Conservation (phyloP, 2,113 vertebrate genomes). For the Phaethornis superciliosus region DNA sequence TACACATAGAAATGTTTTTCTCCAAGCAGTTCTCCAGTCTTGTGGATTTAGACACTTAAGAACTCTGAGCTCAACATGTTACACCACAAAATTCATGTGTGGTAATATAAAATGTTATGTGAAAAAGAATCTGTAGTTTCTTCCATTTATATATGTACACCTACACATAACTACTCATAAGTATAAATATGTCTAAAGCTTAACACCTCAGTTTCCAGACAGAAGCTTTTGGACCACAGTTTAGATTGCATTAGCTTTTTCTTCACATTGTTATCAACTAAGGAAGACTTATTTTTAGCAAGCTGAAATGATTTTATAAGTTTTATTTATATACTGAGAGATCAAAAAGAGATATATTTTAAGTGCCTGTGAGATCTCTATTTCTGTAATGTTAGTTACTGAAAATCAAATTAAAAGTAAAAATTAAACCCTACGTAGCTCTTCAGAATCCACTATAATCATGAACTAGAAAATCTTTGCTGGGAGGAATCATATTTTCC, state of each 20-base stretch:
- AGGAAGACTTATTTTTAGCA: not conserved
- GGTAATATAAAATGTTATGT: not conserved
- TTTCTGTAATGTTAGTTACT: not conserved
- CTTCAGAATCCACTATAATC: not conserved
- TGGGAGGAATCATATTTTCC: not conserved
- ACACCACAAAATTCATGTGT: not conserved
- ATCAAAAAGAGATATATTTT: not conserved
- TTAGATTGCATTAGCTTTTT: not conserved
- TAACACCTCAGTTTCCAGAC: not conserved
- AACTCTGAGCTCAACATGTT: not conserved
- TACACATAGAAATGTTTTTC: not conserved
- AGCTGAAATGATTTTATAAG: not conserved
- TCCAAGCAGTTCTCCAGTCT: not conserved
- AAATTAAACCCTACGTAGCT: not conserved
- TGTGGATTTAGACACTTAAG: not conserved
- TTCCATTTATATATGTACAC: fast-evolving
- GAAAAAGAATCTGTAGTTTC: not conserved
- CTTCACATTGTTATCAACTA: not conserved
- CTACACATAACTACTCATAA: not conserved
- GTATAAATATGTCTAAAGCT: not conserved
- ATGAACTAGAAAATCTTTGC: not conserved
- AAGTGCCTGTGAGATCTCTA: not conserved
- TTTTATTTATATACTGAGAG: not conserved
- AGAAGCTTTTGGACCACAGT: not conserved
- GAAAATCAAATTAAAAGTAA: not conserved